Conservation (phyloP, 2,888 invertebrate genomes). For the Desoria tigrina region DNA sequence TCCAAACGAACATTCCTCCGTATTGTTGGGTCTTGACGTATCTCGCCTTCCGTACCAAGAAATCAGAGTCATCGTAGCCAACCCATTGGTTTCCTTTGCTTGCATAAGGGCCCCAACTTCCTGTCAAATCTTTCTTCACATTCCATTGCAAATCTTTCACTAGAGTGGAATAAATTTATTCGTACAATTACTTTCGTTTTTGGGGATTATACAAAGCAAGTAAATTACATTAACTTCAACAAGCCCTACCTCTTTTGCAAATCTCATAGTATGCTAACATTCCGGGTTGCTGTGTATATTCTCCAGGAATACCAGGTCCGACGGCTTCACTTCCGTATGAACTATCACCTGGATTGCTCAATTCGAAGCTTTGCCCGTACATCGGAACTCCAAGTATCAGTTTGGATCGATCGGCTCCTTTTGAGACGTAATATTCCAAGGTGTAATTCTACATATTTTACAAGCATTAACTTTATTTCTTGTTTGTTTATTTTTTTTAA, state of each 20-base stretch:
- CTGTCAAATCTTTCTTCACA: conserved; percentile 62
- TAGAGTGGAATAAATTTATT: conserved; percentile 22
- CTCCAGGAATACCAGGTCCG: conserved; percentile 77
- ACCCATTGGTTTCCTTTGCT: conserved; percentile 83
- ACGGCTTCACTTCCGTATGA: conserved; percentile 66
- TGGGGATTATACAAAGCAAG: too few species aligned
- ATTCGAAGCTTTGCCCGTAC: conserved; percentile 81
- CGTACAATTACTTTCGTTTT: too few species aligned
- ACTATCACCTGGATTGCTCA: conserved; percentile 60
- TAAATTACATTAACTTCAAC: neutral
- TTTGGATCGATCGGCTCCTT: conserved; percentile 71
- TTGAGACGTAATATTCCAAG: conserved; percentile 56
- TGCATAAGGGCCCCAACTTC: conserved; percentile 73
- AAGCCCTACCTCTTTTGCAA: conserved; percentile 63
- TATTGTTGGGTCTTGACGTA: conserved; percentile 73
- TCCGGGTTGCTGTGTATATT: conserved; percentile 80
- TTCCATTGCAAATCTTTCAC: conserved; percentile 63
- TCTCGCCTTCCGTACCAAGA: conserved; percentile 61
- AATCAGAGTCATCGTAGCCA: conserved; percentile 72
- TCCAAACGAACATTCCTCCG: conserved; percentile 79
- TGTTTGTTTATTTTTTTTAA: neutral
- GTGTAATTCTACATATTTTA: conserved; percentile 55
- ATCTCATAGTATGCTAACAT: conserved; percentile 87
- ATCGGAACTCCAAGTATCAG: conserved; percentile 79
- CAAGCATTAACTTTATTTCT: neutral